These are phyloP conservation scores for Ophion slaviceki DNA, from an alignment of 2,888 invertebrate species.

Conservation along the genomic window DNA sequence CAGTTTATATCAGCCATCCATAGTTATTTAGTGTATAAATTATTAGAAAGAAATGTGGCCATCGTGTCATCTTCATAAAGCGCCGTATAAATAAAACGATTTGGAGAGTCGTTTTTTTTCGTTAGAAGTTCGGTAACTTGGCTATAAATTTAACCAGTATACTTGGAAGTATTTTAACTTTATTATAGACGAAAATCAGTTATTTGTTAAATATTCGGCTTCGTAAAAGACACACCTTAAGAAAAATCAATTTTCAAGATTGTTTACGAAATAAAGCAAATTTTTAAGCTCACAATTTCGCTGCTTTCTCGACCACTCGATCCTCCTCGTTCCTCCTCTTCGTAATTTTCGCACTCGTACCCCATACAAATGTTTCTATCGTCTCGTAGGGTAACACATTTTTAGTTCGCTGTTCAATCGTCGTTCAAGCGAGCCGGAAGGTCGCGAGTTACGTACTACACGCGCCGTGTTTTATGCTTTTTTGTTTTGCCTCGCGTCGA, in stretches of 20 bases:
- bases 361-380: not conserved
- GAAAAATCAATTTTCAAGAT: not conserved
- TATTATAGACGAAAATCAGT: too few species aligned
- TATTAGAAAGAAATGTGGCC: too few species aligned
- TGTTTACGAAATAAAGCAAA: not conserved
- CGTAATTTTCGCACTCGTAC: not conserved
- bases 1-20: too few species aligned
- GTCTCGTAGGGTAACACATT: not conserved
- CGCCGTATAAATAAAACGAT: too few species aligned
- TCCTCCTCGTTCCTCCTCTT: not conserved
- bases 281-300: not conserved
- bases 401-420: not conserved
- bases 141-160: too few species aligned
- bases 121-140: too few species aligned
- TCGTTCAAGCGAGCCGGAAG: not conserved
- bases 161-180: too few species aligned
- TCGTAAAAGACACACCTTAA: too few species aligned
- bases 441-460: not conserved
- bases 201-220: too few species aligned
- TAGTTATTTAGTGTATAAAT: too few species aligned
- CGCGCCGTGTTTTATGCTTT: not conserved
- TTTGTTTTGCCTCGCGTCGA: not conserved
- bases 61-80: too few species aligned
- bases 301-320: not conserved
- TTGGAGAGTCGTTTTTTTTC: too few species aligned